Evolutionary conservation across 2,797 vertebrate genomes (phyloP).

Genomic region (Euthynnus affinis): DNA sequence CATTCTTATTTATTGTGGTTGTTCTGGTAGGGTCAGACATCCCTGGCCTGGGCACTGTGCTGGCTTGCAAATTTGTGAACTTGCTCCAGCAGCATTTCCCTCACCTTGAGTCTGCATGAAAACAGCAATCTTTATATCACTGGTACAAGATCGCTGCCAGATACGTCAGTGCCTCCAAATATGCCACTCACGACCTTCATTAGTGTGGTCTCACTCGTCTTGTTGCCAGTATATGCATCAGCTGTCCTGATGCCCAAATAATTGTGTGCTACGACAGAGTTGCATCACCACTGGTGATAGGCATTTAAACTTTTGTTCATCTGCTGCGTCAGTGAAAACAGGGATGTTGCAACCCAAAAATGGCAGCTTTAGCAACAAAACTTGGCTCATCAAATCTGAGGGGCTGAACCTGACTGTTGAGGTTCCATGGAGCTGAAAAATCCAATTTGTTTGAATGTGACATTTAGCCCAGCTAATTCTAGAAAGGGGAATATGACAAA

Average conservation of each 20-base stretch:
- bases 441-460: conserved; percentile 22
- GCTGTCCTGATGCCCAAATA: background rate
- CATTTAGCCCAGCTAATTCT: conserved; percentile 24
- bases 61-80: conserved; percentile 13
- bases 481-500: conserved; percentile 14
- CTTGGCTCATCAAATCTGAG: conserved; percentile 12
- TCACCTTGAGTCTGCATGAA: conserved; percentile 29
- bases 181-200: background rate
- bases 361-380: conserved; percentile 25
- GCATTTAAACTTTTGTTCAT: conserved; percentile 11
- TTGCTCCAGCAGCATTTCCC: conserved; percentile 16
- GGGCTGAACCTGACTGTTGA: conserved; percentile 14
- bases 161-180: conserved; percentile 17
- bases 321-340: conserved; percentile 10
- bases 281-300: background rate
- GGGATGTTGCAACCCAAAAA: conserved; percentile 8
- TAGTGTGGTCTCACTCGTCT: background rate
- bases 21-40: background rate
- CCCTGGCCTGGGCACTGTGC: background rate
- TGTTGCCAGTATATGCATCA: conserved; percentile 22
- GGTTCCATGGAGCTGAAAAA: conserved; percentile 13
- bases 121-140: conserved; percentile 25
- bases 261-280: background rate
- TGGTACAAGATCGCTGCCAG: conserved; percentile 7
- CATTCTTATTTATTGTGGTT: background rate